These are phyloP conservation scores for Ectemnius lituratus DNA, from an alignment of 2,888 invertebrate genomes.

Conservation along the genomic window DNA sequence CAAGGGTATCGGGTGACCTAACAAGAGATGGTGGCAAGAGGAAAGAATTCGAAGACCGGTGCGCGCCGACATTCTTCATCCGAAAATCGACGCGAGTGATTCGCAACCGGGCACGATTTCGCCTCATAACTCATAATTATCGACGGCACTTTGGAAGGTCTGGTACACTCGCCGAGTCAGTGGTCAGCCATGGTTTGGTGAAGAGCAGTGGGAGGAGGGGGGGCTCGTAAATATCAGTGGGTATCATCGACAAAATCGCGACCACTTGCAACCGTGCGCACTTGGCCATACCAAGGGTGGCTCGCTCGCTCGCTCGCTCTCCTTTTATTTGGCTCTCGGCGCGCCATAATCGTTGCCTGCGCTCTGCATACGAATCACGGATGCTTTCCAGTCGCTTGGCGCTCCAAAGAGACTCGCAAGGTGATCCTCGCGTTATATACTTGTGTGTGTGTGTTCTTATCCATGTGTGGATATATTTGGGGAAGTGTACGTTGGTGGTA, in stretches of 20 bases:
- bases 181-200: background rate
- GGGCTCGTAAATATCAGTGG: slow-evolving; percentile 38
- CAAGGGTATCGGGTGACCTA: no score
- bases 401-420: no score
- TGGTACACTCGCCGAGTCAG: no score
- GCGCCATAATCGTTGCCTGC: slow-evolving; percentile 50
- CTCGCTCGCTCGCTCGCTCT: no score
- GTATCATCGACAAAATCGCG: slow-evolving; percentile 54
- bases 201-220: slow-evolving; percentile 10
- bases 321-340: slow-evolving; percentile 29
- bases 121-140: slow-evolving; percentile 42
- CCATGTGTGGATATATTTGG: background rate
- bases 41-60: no score
- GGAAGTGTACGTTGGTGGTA: slow-evolving; percentile 14
- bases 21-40: no score
- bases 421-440: no score
- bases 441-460: no score
- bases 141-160: background rate
- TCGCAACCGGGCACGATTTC: background rate
- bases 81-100: slow-evolving; percentile 4
- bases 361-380: slow-evolving; percentile 42
- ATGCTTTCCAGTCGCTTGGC: no score
- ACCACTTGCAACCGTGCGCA: slow-evolving; percentile 54
- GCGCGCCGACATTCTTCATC: no score
- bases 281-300: background rate